These are phyloP conservation scores for Cepphus grylle DNA, from an alignment of 2,113 vertebrate species.

Conservation along the genomic window DNA sequence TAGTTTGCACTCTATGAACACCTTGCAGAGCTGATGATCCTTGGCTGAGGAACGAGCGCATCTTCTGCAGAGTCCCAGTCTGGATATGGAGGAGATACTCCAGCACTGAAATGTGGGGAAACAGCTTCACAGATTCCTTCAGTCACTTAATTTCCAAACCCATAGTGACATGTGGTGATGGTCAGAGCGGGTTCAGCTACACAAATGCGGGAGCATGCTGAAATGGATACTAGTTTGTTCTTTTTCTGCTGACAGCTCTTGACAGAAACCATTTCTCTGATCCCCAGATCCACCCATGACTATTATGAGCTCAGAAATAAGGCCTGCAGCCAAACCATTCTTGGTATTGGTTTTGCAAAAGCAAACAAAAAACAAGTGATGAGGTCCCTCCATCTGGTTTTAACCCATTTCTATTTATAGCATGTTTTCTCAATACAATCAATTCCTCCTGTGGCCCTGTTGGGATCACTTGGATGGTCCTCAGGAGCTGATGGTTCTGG, in stretches of 20 bases:
- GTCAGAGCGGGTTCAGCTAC: background rate
- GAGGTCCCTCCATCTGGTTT: conserved; percentile 40
- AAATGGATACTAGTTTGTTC: background rate
- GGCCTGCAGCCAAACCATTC: conserved; percentile 38
- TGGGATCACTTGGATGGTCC: background rate
- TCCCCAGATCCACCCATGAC: conserved; percentile 35
- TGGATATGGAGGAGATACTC: background rate
- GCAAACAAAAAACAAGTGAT: conserved; percentile 53
- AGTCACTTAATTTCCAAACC: background rate
- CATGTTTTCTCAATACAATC: conserved; percentile 1
- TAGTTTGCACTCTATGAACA: background rate
- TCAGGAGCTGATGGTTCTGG: background rate
- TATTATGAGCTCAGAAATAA: conserved; percentile 52
- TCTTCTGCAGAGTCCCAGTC: background rate
- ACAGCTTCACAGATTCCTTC: background rate
- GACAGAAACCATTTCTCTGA: conserved; percentile 39
- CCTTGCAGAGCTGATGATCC: background rate
- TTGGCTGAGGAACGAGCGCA: background rate
- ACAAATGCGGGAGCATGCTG: background rate
- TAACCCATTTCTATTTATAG: conserved; percentile 41
- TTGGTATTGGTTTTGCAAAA: conserved; percentile 62
- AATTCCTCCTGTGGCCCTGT: background rate
- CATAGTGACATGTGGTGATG: background rate
- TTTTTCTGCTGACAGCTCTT: conserved; percentile 25
- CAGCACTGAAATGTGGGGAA: background rate